Conservation (phyloP, 2,797 vertebrate species). For the Peromyscus nudipes region DNA sequence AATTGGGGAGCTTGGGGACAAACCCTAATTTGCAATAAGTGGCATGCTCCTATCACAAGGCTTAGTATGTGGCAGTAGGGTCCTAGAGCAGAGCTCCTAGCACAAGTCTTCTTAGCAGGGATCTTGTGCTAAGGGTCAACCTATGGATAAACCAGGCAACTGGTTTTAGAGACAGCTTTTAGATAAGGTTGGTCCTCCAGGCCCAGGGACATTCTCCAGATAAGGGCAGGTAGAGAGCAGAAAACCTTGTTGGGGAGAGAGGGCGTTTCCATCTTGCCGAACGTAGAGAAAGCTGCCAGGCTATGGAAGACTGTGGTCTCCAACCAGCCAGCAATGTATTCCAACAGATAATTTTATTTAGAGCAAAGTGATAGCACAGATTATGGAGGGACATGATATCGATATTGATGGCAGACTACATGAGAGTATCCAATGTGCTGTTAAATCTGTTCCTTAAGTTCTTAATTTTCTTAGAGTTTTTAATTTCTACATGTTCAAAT, state of each 20-base stretch:
- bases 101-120: not conserved
- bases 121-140: not conserved
- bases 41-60: not conserved
- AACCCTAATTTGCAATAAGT: not conserved
- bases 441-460: not conserved
- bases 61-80: too few relatives aligned
- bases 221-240: not conserved
- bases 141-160: not conserved
- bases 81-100: not conserved
- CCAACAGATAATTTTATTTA: not conserved
- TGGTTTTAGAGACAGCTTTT: not conserved
- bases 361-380: not conserved
- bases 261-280: not conserved
- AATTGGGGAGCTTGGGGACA: not conserved
- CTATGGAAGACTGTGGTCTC: not conserved
- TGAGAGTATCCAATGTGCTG: not conserved
- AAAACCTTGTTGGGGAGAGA: not conserved
- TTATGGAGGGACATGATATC: not conserved
- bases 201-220: not conserved
- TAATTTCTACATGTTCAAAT: conserved; percentile 15
- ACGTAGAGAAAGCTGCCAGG: not conserved
- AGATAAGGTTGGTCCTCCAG: not conserved
- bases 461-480: conserved; percentile 41
- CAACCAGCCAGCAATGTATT: not conserved
- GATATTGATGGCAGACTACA: not conserved